Evolutionary conservation across 2,797 vertebrate genomes (phyloP), one percentile per base, ranked within the genome.

Genomic region (Carcharodon carcharias): DNA sequence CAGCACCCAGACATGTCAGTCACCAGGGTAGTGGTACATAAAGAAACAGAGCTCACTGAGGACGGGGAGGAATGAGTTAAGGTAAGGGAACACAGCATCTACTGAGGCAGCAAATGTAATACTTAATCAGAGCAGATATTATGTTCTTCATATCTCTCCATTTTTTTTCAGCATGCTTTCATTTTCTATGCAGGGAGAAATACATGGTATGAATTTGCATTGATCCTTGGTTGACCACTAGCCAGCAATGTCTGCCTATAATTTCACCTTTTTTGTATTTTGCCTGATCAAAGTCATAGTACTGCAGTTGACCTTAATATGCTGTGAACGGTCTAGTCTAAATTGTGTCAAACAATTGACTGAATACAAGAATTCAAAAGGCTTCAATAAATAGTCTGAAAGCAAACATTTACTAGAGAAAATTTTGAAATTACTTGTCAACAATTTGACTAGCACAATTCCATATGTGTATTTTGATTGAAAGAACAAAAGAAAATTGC

Each of bases 1-100:
- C 99, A 99, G 97, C 99, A 99, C 98, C 99, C 99, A 96, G 99
- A 99, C 98, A 99, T 99, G 99, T 99, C 99, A 56, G 99, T 99
- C 97, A 99, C 99, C 0, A 98, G 99, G 97, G 99, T 99, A 97
- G 99, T 99, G 97, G 99, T 99, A 97, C 99, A 99, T 98, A 99
- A 99, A 98, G 99, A 99, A 98, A 99, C 99, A 58, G 99, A 99
- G 96, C 97, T 99, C 97, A 98, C 98, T n/a, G 99, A 99, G 96
- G 99, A 99, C 96, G 98, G 97, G 92, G 98, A 99, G 1, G 98
- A 97, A 96, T 98, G 97, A 97, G 97, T 89, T 0, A 96, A 97
- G 98, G 98, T 98, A 97, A 97, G 97, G 63, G 1, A 85, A 80
- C 50, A 71, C 21, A 1, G 5, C 4, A 26, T 96, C 40, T 1